Conservation (phyloP, 2,888 invertebrate species). For the Idaea aversata region DNA sequence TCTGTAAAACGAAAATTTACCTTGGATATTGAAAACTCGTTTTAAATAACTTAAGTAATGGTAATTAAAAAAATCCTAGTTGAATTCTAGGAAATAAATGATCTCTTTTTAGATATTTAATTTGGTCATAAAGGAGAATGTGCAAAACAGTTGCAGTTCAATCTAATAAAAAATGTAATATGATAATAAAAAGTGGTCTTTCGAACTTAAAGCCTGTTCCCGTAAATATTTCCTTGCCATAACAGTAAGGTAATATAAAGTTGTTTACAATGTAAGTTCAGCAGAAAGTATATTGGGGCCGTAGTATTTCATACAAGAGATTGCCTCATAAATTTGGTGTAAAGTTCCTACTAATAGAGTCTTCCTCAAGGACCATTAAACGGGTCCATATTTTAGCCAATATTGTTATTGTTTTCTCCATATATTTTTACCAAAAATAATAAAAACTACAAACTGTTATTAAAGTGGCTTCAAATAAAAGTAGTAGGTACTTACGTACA, state of each 20-base stretch:
- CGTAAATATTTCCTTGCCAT: background rate
- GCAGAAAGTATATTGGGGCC: slow-evolving; percentile 24
- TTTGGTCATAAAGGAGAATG: background rate
- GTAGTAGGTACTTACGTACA: background rate
- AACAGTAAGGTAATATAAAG: slow-evolving; percentile 20
- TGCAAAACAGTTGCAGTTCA: background rate
- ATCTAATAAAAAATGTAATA: background rate
- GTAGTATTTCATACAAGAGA: slow-evolving; percentile 46
- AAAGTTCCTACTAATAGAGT: slow-evolving; percentile 60
- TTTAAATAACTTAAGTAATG: too few species aligned
- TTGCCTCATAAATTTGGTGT: slow-evolving; percentile 55
- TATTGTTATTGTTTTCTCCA: slow-evolving; percentile 10
- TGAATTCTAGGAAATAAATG: too few species aligned
- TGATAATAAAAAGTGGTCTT: background rate
- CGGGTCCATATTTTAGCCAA: slow-evolving; percentile 36
- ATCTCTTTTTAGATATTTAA: background rate
- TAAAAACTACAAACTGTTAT: background rate
- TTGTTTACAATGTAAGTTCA: slow-evolving; percentile 28
- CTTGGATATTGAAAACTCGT: too few species aligned
- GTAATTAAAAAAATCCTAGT: too few species aligned
- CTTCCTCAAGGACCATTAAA: slow-evolving; percentile 57
- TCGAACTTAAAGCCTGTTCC: background rate
- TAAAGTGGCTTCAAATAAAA: background rate
- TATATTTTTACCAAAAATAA: background rate
- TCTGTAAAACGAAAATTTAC: background rate